phyloP scores from a whole-genome alignment of 35 echinoderm and acorn worm species.

The Lytechinus pictus region DNA sequence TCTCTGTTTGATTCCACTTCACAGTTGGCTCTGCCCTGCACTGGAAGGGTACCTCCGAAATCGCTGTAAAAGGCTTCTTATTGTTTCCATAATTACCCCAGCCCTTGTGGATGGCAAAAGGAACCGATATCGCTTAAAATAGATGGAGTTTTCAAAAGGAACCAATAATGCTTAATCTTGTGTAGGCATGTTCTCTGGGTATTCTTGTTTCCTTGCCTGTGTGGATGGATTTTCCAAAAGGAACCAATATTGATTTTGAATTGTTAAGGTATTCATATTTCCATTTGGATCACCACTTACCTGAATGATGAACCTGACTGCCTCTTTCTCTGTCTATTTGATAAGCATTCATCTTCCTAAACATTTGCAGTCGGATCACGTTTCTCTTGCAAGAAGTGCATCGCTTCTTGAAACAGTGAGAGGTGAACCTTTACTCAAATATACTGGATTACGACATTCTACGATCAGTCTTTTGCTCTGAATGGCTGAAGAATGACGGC shows the following conservation, averaged over 20 bases:
- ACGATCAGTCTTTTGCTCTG: neutral
- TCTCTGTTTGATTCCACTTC: neutral
- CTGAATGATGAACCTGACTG: neutral
- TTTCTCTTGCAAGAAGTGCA: neutral
- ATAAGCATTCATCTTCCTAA: neutral
- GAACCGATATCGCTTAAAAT: neutral
- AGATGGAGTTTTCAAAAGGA: neutral
- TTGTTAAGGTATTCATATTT: too few species aligned
- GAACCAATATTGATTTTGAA: too few species aligned
- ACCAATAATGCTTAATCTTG: neutral
- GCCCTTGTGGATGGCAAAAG: neutral
- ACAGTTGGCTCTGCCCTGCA: neutral
- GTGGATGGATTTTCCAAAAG: too few species aligned
- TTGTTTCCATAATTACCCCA: neutral
- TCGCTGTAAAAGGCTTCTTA: neutral
- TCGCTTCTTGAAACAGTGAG: neutral
- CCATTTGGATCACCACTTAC: too few species aligned
- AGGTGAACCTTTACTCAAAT: neutral
- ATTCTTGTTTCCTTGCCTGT: neutral
- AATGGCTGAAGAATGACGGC: neutral
- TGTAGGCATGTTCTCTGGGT: neutral
- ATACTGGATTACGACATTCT: neutral
- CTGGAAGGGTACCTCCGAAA: neutral
- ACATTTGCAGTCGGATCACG: neutral
- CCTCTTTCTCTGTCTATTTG: neutral